These are phyloP conservation scores for Sapajus apella DNA, from an alignment of 2,113 vertebrate genomes.

Conservation along the genomic window DNA sequence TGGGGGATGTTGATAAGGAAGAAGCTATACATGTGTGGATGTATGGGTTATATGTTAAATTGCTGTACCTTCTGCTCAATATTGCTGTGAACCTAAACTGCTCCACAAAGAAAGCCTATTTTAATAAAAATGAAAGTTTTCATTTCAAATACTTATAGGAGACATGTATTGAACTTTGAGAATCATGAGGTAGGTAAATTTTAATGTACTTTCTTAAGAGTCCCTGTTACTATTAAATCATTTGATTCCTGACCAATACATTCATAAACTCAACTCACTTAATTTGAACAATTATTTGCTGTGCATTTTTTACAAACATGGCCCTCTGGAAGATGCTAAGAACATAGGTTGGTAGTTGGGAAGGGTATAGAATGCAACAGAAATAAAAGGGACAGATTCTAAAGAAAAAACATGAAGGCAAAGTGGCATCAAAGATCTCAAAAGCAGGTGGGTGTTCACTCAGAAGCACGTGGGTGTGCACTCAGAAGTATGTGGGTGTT, in stretches of 20 bases:
- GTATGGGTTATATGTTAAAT: background rate
- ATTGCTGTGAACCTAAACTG: background rate
- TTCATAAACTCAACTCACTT: background rate
- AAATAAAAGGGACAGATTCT: background rate
- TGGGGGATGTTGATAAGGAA: no score
- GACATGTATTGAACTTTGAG: background rate
- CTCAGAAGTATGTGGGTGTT: no score
- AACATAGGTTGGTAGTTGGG: accelerated
- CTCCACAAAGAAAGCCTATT: background rate
- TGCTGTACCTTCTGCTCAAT: background rate
- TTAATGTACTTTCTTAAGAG: background rate
- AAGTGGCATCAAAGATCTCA: background rate
- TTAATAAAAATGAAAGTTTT: background rate
- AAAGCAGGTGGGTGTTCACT: background rate
- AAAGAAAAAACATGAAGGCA: background rate
- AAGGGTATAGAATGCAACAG: background rate
- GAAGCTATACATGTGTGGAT: background rate
- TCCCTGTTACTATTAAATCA: no score
- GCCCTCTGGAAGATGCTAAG: background rate
- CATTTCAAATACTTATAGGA: background rate
- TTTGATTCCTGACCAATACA: background rate
- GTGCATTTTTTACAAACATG: background rate
- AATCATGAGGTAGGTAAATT: background rate
- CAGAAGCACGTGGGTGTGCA: background rate
- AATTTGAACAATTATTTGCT: background rate